Conservation (phyloP, 2,888 invertebrate genomes). For the Nemotelus nigrinus region DNA sequence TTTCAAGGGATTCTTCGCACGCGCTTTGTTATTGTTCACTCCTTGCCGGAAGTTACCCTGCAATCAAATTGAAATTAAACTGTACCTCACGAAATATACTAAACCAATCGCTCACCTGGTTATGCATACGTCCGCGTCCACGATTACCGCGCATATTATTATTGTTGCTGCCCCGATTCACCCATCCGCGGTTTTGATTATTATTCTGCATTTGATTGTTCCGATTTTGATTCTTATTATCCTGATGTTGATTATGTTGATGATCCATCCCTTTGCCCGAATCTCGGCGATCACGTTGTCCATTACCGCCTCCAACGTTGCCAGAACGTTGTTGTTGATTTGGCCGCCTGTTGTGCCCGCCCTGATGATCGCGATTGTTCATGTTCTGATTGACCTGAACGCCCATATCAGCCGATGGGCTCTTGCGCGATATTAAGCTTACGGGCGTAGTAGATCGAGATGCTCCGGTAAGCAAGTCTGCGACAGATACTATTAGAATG, state of each 20-base stretch:
- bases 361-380: conserved; percentile 55
- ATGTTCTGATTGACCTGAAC: conserved; percentile 71
- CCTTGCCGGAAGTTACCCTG: conserved; percentile 65
- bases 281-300: conserved; percentile 62
- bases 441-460: conserved; percentile 87
- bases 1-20: conserved; percentile 77
- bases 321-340: conserved; percentile 56
- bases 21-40: conserved; percentile 67
- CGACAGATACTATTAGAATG: conserved; percentile 56
- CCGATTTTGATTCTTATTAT: conserved; percentile 61
- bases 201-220: conserved; percentile 60
- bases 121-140: conserved; percentile 62
- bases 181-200: conserved; percentile 60
- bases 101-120: conserved; percentile 51
- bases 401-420: conserved; percentile 86
- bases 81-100: not conserved
- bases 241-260: conserved; percentile 59
- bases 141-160: conserved; percentile 62
- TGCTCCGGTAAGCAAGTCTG: conserved; percentile 67
- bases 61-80: conserved; percentile 15
- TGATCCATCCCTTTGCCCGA: conserved; percentile 61
- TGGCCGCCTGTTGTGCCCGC: conserved; percentile 61
- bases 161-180: conserved; percentile 64
- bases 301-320: conserved; percentile 49
- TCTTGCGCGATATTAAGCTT: conserved; percentile 78